Percentiles rank a stretch among this genome's conserved stretches.
These are phyloP conservation scores for Callithrix jacchus DNA, from an alignment of 2,113 vertebrate genomes.

Conservation along the genomic window DNA sequence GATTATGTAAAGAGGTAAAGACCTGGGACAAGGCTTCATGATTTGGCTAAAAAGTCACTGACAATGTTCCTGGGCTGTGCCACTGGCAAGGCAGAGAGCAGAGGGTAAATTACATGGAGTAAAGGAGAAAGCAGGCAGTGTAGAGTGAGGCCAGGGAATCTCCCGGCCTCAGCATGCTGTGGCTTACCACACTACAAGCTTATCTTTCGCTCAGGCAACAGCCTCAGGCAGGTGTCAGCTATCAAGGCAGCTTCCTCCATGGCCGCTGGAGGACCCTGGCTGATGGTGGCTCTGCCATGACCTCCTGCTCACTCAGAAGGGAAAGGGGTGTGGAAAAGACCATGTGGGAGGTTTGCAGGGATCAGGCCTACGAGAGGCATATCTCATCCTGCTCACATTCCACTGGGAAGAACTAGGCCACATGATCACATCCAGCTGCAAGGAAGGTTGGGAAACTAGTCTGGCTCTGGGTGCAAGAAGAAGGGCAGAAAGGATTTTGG, in stretches of 20 bases:
- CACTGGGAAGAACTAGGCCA: not conserved
- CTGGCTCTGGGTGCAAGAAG: not conserved
- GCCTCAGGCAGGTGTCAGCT: not conserved
- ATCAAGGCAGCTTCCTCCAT: not conserved
- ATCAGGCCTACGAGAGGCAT: not conserved
- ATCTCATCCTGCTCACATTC: not conserved
- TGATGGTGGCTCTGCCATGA: not conserved
- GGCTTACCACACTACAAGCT: not conserved
- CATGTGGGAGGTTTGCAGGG: not conserved
- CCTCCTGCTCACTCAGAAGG: not conserved
- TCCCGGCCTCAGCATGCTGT: accelerated
- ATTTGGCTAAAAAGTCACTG: not conserved
- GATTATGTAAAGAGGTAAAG: not conserved
- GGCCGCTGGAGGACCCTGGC: not conserved
- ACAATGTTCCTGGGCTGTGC: accelerated
- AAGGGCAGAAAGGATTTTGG: not conserved
- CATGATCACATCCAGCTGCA: not conserved
- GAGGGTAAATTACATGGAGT: not conserved
- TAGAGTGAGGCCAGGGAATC: not conserved
- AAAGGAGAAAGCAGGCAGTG: not conserved
- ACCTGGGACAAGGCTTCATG: too few species aligned
- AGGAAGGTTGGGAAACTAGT: not conserved
- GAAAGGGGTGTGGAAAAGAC: not conserved
- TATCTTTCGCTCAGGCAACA: not conserved
- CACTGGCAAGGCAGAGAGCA: too few species aligned